A percentile compares a stretch with the other conserved stretches of the same genome.
These are phyloP conservation scores for Stenchaetothrips biformis DNA, from an alignment of 2,888 invertebrate species.

Conservation along the genomic window DNA sequence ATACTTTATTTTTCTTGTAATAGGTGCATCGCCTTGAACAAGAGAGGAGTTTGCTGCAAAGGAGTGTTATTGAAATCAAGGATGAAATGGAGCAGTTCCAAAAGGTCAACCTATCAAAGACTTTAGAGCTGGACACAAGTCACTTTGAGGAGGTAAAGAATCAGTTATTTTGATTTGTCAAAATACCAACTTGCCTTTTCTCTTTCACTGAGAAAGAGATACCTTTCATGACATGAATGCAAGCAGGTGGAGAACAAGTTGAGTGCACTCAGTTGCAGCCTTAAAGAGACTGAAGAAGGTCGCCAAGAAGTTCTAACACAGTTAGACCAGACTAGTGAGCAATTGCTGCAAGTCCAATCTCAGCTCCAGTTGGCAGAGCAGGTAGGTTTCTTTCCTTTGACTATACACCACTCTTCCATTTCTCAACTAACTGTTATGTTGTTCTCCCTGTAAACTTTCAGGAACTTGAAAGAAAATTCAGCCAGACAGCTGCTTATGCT, in stretches of 20 bases:
- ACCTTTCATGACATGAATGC: neutral
- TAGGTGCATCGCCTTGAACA: constrained; percentile 13
- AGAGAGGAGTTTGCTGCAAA: neutral
- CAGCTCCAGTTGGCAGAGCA: constrained; percentile 52
- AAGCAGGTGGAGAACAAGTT: constrained; percentile 25
- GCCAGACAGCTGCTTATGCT: constrained; percentile 52
- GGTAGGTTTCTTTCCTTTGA: constrained; percentile 35
- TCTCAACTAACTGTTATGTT: neutral
- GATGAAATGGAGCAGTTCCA: neutral
- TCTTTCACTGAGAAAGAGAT: neutral
- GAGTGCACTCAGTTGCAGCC: constrained; percentile 42
- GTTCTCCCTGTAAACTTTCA: constrained; percentile 37
- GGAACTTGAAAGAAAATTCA: constrained; percentile 55
- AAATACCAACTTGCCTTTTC: neutral
- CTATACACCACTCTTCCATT: constrained; percentile 22
- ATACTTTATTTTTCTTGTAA: neutral
- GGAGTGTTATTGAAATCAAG: neutral
- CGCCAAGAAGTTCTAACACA: constrained; percentile 32
- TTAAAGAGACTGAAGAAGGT: constrained; percentile 43
- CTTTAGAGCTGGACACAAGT: neutral
- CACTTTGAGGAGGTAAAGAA: constrained; percentile 4
- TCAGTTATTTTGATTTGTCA: neutral
- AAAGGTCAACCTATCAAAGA: neutral
- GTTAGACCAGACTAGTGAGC: constrained; percentile 39
- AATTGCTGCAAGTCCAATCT: constrained; percentile 47